Base-by-base conservation (phyloP, 2,113 vertebrate genomes). In the Rallus limicola region DNA sequence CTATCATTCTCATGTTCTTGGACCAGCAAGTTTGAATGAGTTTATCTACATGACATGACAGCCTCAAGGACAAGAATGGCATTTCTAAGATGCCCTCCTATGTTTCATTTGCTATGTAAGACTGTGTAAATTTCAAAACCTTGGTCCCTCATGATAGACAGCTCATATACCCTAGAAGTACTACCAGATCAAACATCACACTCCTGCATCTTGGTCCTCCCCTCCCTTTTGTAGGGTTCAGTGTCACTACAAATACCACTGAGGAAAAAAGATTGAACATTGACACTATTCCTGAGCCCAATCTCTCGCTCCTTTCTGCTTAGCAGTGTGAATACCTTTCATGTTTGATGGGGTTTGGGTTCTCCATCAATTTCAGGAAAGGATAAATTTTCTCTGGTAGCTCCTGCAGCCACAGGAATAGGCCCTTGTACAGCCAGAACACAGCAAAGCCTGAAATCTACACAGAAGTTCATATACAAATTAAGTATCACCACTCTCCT, bases 81-180 rank as follows among this genome's bases (percentile, higher is more conserved):
- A 72, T 9, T 82, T 38, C 26, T 58, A 24, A 25, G 42, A 42
- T 2, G 10, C 9, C 69, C 29, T 56, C 24, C 38, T 16, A 11
- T 29, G 25, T 38, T 72, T 60, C 33, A 36, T 25, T 44, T 42
- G 2, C 65, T 44, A 34, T 82, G 38, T 5, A 56, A n/a, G 20
- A 19, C 2, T 1, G 42, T 29, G 9, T 11, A 76, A 65, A 80
- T 34, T 34, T 63, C 84, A 89, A 19, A 70, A 3, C 14, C 33
- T 26, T 2, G 0, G 29, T 48, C 33, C 13, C 25, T 56, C 25
- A 11, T n/a, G 3, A 25, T 0, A 52, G 24, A 69, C 10, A 10
- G 26, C 6, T 36, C 38, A 33, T 7, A 44, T 18, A 28, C 6
- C 56, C 67, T 42, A 25, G 8, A 46, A 56, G 6, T 13, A 11